These are phyloP conservation scores for Litocranius walleri DNA, from an alignment of 2,113 vertebrate species.

Conservation along the genomic window DNA sequence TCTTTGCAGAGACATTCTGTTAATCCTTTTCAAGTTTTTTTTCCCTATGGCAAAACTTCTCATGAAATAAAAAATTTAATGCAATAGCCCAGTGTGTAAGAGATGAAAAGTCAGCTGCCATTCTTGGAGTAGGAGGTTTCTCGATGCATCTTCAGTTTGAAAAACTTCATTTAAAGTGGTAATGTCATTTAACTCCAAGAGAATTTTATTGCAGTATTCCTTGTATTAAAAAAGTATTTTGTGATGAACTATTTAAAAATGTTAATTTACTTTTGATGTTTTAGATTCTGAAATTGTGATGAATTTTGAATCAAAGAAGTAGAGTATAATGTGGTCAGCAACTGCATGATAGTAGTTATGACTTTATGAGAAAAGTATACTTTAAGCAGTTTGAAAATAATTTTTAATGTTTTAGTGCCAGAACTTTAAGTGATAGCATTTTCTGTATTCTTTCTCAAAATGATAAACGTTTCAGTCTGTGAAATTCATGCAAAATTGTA, in stretches of 20 bases:
- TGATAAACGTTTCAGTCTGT: constrained; percentile 8
- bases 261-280: background rate
- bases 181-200: background rate
- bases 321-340: background rate
- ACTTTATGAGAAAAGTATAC: background rate
- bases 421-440: constrained; percentile 12
- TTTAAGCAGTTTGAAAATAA: background rate
- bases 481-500: background rate
- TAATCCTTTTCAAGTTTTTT: background rate
- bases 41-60: background rate
- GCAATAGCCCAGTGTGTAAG: background rate
- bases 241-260: background rate
- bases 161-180: background rate
- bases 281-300: background rate
- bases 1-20: background rate
- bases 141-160: background rate
- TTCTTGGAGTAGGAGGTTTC: background rate
- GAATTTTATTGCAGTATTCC: background rate
- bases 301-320: background rate
- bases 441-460: constrained; percentile 37
- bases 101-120: background rate
- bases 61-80: constrained; percentile 11
- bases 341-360: background rate
- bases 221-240: constrained; percentile 18
- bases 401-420: background rate